Evolutionary conservation across 1,140 invertebrate species (phyloP).

Genomic region (Araneus ventricosus): DNA sequence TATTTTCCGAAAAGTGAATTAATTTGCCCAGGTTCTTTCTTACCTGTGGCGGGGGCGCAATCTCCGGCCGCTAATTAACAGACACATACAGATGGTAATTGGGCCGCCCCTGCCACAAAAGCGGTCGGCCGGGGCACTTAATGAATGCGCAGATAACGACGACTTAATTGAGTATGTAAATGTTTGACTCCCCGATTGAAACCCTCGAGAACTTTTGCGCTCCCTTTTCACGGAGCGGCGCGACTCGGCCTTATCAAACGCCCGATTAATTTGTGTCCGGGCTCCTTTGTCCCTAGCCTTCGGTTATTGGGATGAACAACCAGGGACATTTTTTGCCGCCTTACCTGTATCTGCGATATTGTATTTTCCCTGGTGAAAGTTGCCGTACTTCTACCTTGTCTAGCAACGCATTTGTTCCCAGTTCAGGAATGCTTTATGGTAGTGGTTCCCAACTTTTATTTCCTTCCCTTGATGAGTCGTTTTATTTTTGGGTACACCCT

Average conservation of each 20-base stretch:
- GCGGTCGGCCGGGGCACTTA: not conserved
- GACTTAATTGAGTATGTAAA: constrained; percentile 49
- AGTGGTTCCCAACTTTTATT: too few species aligned
- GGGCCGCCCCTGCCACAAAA: constrained; percentile 17
- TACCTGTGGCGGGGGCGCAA: constrained; percentile 16
- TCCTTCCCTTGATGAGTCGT: too few species aligned
- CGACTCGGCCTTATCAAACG: not conserved
- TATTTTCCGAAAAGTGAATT: constrained; percentile 34
- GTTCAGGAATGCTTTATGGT: too few species aligned
- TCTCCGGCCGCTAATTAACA: constrained; percentile 50
- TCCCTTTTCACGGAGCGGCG: not conserved
- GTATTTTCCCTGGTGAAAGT: too few species aligned
- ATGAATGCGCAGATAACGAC: constrained; percentile 44
- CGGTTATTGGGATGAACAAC: not conserved
- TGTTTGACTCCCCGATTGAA: constrained; percentile 29
- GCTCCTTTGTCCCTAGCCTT: not conserved
- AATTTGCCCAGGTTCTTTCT: constrained; percentile 22
- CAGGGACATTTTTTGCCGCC: too few species aligned
- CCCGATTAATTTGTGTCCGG: constrained; percentile 14
- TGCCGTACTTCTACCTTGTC: too few species aligned
- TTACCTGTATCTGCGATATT: too few species aligned
- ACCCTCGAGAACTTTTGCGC: not conserved
- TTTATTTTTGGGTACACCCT: too few species aligned
- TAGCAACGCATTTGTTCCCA: too few species aligned
- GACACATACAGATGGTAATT: constrained; percentile 25